Evolutionary conservation across 2,113 vertebrate species (phyloP).

Genomic region (Rhombomys opimus): DNA sequence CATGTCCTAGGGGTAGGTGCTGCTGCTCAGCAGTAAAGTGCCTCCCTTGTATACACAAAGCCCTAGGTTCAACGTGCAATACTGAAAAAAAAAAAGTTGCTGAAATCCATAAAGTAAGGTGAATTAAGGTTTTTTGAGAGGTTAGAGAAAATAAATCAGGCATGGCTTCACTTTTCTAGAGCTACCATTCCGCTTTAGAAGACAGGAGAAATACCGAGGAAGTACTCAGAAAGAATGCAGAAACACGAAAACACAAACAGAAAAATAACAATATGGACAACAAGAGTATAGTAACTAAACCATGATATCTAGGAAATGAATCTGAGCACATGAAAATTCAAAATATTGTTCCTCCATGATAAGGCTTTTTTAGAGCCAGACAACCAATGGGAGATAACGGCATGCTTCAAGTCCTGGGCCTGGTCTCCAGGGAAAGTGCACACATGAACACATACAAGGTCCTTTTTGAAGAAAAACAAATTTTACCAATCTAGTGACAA

Average conservation of each 20-base stretch:
- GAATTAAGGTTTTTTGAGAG: not conserved
- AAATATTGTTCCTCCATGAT: not conserved
- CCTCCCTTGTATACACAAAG: not conserved
- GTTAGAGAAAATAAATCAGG: too few relatives aligned
- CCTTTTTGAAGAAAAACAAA: not conserved
- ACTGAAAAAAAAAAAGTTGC: not conserved
- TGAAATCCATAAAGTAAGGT: not conserved
- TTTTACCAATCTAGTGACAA: not conserved
- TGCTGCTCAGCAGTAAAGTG: not conserved
- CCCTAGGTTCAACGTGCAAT: not conserved
- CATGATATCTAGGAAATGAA: not conserved
- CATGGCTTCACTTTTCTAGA: not conserved
- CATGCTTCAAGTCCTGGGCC: not conserved
- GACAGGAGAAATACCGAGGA: not conserved
- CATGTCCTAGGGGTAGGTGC: not conserved
- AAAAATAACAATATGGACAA: not conserved
- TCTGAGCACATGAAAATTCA: not conserved
- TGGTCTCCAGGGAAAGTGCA: not conserved
- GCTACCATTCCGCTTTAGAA: not conserved
- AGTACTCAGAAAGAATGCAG: not conserved
- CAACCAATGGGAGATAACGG: not conserved
- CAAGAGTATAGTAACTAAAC: not conserved
- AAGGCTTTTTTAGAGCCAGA: not conserved
- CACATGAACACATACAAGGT: not conserved
- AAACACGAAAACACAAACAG: not conserved